These are phyloP conservation scores for Acrobeloides nanus DNA, from an alignment of 2,888 invertebrate genomes.

Conservation along the genomic window DNA sequence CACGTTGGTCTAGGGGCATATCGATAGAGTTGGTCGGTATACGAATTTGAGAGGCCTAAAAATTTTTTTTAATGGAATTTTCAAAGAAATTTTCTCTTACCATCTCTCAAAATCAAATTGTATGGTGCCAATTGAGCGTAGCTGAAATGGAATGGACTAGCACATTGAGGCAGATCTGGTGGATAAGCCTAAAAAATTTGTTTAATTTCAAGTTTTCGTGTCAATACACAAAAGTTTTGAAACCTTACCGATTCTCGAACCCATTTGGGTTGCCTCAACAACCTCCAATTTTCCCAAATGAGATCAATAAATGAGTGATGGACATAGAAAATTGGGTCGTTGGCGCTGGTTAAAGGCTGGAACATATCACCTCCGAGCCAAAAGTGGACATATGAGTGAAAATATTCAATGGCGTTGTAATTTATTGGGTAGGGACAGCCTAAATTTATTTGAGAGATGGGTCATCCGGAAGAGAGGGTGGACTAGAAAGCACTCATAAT, in stretches of 20 bases:
- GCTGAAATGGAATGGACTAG: conserved; percentile 49
- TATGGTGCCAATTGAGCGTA: conserved; percentile 50
- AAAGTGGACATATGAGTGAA: conserved; percentile 49
- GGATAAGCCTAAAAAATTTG: conserved; percentile 32
- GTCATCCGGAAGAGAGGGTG: too few species aligned
- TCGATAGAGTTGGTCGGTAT: conserved; percentile 51
- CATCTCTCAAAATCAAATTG: conserved; percentile 46
- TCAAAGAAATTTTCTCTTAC: conserved; percentile 21
- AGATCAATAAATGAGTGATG: conserved; percentile 55
- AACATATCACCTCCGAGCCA: conserved; percentile 33
- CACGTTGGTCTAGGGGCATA: conserved; percentile 51
- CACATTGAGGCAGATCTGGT: conserved; percentile 43
- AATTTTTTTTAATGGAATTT: conserved; percentile 15
- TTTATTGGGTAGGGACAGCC: conserved; percentile 51
- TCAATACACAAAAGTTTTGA: conserved; percentile 1
- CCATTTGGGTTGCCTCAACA: conserved; percentile 46
- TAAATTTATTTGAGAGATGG: too few species aligned
- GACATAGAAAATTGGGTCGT: conserved; percentile 52
- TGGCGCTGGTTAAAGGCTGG: conserved; percentile 45
- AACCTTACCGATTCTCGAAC: conserved; percentile 35
- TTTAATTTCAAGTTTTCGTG: not conserved
- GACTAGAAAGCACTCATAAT: conserved; percentile 1
- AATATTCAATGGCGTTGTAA: conserved; percentile 49
- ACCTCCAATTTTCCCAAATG: conserved; percentile 54
- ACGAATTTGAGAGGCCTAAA: conserved; percentile 46